phyloP scores from a whole-genome alignment of 2,113 vertebrate genomes.

The Mustela nigripes region DNA sequence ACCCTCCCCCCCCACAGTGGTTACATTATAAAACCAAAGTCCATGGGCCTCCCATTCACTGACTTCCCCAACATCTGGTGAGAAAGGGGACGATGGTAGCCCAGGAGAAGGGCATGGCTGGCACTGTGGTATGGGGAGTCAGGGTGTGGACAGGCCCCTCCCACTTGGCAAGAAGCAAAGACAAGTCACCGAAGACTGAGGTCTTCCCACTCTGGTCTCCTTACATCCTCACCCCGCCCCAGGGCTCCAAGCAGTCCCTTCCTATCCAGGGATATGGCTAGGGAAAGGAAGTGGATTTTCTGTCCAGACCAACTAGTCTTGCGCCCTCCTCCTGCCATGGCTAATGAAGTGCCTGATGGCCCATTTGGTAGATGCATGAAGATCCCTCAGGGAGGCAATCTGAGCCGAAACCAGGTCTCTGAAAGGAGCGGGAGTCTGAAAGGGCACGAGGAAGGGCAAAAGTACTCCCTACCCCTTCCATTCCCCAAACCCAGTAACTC shows the following conservation, averaged over 20 bases:
- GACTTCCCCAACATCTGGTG: neutral
- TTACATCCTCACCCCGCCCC: neutral
- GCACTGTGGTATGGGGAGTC: conserved; percentile 72
- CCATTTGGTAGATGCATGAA: neutral
- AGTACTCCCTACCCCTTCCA: neutral
- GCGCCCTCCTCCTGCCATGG: conserved; percentile 8
- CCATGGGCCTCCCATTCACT: conserved; percentile 58
- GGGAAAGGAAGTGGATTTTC: neutral
- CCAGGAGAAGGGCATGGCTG: conserved; percentile 46
- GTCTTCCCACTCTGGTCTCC: conserved; percentile 18
- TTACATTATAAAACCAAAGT: conserved; percentile 84
- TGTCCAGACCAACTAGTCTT: conserved; percentile 6
- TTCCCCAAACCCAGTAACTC: neutral
- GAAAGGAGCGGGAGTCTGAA: neutral
- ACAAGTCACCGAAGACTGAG: conserved; percentile 34
- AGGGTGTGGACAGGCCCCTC: conserved; percentile 38
- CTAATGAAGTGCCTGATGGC: conserved; percentile 39
- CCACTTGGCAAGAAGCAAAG: conserved; percentile 67
- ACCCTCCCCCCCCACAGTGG: conserved; percentile 77
- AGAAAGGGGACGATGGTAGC: neutral
- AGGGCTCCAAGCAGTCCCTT: conserved; percentile 17
- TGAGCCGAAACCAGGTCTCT: conserved; percentile 28
- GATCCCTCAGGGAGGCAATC: conserved; percentile 28
- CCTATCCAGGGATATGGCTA: conserved; percentile 7
- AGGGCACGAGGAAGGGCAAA: neutral